phyloP scores from a whole-genome alignment of 2,888 invertebrate species.

The Trissonchulus latispiculum region DNA sequence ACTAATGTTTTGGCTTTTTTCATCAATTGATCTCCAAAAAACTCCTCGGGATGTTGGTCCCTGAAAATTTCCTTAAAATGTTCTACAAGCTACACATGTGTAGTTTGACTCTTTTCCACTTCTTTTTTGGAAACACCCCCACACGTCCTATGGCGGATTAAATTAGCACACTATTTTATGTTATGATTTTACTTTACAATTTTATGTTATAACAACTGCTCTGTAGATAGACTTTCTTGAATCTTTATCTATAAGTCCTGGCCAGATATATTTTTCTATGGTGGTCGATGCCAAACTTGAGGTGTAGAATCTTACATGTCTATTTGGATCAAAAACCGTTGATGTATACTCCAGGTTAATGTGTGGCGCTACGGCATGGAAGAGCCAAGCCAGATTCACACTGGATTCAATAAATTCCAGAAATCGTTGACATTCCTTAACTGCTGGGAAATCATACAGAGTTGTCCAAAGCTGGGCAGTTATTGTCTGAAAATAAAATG shows the following conservation, averaged over 20 bases:
- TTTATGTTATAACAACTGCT: slow-evolving; percentile 10
- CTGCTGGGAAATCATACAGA: background rate
- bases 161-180: too few species aligned
- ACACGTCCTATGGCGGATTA: too few species aligned
- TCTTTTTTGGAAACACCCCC: too few species aligned
- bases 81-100: too few species aligned
- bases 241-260: slow-evolving; percentile 60
- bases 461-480: background rate
- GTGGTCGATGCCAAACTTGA: slow-evolving; percentile 63
- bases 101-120: too few species aligned
- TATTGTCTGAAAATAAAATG: background rate
- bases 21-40: too few species aligned
- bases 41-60: too few species aligned
- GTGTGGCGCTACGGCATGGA: background rate
- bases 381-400: background rate
- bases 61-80: too few species aligned
- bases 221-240: background rate
- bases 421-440: background rate
- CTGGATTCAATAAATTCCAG: background rate
- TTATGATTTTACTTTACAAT: too few species aligned
- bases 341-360: slow-evolving; percentile 55
- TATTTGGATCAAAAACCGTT: slow-evolving; percentile 58
- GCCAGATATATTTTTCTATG: slow-evolving; percentile 74
- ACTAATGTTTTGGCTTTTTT: too few species aligned
- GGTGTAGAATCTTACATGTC: slow-evolving; percentile 66